phyloP scores from a whole-genome alignment of 2,113 vertebrate species.

The Myxocyprinus asiaticus region DNA sequence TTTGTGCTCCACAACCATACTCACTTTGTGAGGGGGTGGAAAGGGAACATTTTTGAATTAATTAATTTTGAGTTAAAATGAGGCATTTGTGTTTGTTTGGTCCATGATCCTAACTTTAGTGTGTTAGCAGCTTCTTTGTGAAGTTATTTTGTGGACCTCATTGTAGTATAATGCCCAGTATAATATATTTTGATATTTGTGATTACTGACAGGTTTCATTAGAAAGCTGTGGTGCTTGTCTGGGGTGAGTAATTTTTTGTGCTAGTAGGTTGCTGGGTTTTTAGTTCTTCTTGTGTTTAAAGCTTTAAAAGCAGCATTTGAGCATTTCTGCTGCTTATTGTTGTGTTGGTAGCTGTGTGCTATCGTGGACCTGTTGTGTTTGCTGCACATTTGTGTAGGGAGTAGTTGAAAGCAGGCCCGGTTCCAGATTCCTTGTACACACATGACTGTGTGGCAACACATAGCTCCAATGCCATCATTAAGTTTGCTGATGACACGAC shows the following conservation, averaged over 20 bases:
- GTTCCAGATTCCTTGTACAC: too few relatives aligned
- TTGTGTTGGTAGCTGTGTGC: too few relatives aligned
- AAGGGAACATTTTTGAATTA: neutral
- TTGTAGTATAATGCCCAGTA: neutral
- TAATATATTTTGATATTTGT: too few relatives aligned
- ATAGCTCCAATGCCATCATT: too few relatives aligned
- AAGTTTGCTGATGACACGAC: too few relatives aligned
- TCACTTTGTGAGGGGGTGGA: neutral
- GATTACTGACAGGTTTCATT: too few relatives aligned
- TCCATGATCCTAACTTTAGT: slow-evolving; percentile 3
- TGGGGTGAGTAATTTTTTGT: too few relatives aligned
- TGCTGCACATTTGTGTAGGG: neutral
- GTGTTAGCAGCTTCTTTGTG: neutral
- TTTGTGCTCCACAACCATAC: neutral
- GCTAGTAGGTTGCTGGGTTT: too few relatives aligned
- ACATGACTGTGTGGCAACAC: too few relatives aligned
- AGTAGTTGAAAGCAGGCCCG: neutral
- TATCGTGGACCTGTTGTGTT: too few relatives aligned
- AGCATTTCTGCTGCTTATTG: neutral
- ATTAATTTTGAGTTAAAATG: neutral
- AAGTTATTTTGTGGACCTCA: neutral
- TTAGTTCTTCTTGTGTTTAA: too few relatives aligned
- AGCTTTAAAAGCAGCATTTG: neutral
- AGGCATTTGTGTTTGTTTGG: neutral
- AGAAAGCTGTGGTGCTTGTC: too few relatives aligned